These are phyloP conservation scores for Urocitellus parryii DNA, from an alignment of 2,113 vertebrate species.

Conservation along the genomic window DNA sequence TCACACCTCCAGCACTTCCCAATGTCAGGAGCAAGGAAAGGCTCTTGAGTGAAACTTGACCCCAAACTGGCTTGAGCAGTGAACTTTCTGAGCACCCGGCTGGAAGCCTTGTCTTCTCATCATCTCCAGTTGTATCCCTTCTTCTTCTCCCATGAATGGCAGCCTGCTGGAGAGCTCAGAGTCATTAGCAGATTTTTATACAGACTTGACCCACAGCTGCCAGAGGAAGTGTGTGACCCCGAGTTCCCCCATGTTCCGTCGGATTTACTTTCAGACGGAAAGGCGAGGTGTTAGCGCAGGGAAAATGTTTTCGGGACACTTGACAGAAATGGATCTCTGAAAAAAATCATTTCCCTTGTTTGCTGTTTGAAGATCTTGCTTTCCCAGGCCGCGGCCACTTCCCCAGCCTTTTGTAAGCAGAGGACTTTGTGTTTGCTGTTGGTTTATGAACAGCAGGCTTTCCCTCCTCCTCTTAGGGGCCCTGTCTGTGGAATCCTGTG, in stretches of 20 bases:
- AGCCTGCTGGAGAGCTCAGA: background rate
- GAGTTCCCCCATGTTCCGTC: fast-evolving
- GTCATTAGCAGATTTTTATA: conserved; percentile 49
- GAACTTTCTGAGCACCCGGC: background rate
- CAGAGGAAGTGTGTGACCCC: background rate
- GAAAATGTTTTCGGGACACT: background rate
- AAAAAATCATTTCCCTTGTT: background rate
- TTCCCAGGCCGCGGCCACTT: background rate
- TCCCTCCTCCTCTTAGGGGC: background rate
- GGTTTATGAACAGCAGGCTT: background rate
- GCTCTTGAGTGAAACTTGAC: conserved; percentile 35
- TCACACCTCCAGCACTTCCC: background rate
- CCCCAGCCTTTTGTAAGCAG: fast-evolving
- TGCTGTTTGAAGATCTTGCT: background rate
- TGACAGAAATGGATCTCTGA: background rate
- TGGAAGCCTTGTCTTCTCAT: conserved; percentile 61
- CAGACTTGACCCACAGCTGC: conserved; percentile 27
- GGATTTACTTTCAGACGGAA: background rate
- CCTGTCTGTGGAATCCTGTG: background rate
- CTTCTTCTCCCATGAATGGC: background rate
- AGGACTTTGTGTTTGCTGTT: background rate
- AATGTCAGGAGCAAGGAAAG: background rate
- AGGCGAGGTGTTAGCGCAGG: background rate
- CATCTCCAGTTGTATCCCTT: conserved; percentile 27
- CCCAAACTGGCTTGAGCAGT: background rate